Conservation (phyloP, 2,888 invertebrate genomes). For the Azorinus chamasolen region DNA sequence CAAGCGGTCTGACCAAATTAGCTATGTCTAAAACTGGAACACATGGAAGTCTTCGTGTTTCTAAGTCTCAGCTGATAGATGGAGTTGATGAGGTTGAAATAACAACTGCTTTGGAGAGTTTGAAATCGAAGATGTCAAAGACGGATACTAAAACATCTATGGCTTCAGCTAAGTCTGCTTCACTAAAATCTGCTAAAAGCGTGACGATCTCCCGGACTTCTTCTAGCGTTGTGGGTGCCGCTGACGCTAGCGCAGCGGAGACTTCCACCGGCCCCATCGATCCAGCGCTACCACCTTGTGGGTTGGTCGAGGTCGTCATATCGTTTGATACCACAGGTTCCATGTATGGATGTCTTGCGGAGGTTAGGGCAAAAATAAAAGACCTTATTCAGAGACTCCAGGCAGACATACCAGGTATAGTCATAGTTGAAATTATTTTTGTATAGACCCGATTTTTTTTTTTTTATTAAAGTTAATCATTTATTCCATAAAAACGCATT, state of each 20-base stretch:
- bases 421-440: too few relatives aligned
- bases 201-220: not conserved
- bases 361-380: slow-evolving; percentile 70
- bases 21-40: slow-evolving; percentile 27
- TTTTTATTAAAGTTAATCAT: too few relatives aligned
- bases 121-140: slow-evolving; percentile 27
- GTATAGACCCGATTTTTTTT: too few relatives aligned
- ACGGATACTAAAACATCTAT: not conserved
- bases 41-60: slow-evolving; percentile 7
- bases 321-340: slow-evolving; percentile 83
- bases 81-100: slow-evolving; percentile 47
- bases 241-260: slow-evolving; percentile 1
- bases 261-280: slow-evolving; percentile 3
- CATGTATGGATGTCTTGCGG: slow-evolving; percentile 75
- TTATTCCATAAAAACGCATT: too few relatives aligned
- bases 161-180: not conserved
- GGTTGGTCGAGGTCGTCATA: slow-evolving; percentile 78
- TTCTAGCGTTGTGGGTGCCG: slow-evolving; percentile 4
- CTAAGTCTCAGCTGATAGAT: slow-evolving; percentile 24
- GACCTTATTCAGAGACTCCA: slow-evolving; percentile 76
- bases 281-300: slow-evolving; percentile 58
- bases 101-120: slow-evolving; percentile 30
- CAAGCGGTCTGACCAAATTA: slow-evolving; percentile 48
- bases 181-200: not conserved
- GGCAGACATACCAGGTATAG: slow-evolving; percentile 75